A percentile compares a stretch with the other conserved stretches of the same genome.
Conservation (phyloP, 2,113 vertebrate species). For the Chaetorhynchus papuensis region DNA sequence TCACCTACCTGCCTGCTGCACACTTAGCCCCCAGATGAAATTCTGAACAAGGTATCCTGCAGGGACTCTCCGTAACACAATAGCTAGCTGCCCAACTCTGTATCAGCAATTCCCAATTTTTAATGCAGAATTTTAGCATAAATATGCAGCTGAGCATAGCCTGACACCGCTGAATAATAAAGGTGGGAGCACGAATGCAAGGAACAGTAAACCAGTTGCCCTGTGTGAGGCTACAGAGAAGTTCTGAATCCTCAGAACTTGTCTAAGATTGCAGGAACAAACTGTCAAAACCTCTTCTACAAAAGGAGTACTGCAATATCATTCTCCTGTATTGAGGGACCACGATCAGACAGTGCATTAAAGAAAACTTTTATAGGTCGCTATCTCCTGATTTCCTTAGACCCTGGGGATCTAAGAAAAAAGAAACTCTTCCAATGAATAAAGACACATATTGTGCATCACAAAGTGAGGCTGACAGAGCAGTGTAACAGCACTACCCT, state of each 20-base stretch:
- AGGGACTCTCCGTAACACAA: neutral
- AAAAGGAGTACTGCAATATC: neutral
- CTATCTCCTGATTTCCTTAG: neutral
- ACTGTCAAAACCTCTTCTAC: neutral
- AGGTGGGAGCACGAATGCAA: neutral
- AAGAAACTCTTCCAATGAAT: neutral
- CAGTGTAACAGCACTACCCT: neutral
- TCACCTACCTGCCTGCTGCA: neutral
- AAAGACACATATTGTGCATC: neutral
- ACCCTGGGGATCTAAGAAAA: neutral
- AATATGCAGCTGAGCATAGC: neutral
- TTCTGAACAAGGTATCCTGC: rapidly evolving
- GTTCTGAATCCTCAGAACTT: neutral
- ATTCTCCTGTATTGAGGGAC: neutral
- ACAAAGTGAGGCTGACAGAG: neutral
- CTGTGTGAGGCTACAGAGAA: neutral
- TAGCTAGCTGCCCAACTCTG: neutral
- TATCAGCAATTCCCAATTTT: neutral
- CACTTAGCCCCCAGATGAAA: neutral
- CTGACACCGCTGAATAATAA: neutral
- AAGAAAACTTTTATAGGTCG: neutral
- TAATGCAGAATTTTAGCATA: neutral
- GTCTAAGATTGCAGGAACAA: neutral
- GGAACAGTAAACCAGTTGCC: neutral
- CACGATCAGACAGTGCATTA: neutral